Evolutionary conservation across 2,113 vertebrate species (phyloP), one percentile per base, ranked within the genome.

Genomic region (Salvator merianae): DNA sequence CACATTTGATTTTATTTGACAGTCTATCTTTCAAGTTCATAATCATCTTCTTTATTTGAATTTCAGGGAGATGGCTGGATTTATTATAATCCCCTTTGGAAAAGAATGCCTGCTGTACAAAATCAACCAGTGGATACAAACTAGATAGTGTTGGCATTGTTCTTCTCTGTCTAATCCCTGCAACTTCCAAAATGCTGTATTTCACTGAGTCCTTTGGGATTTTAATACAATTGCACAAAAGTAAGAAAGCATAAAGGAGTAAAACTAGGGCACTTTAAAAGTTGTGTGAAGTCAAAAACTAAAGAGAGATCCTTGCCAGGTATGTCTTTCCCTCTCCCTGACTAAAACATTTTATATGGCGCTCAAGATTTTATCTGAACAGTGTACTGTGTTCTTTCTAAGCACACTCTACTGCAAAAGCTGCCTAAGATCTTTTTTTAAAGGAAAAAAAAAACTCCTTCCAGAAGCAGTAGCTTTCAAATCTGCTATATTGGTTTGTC

Each of bases 51-150:
- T 94, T 63, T 89, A 1, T 73, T 94, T 82, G 9, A 55, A 86
- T 95, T 93, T 32, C 95, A 99, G 98, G 98, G 98, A 70, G 98
- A 99, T 77, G 97, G 97, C 91, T 99, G 98, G 98, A 87, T 97
- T 87, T 99, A 99, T 95, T 94, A 98, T 90, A 98, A 98, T 91
- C 97, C 98, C 7, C 97, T 99, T 66, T 99, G 98, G 98, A 99
- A 98, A 97, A 83, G 84, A 91, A n/a, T 87, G 92, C 91, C 94
- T 94, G 77, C 90, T 1, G 55, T 53, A 40, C 94, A 92, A 95
- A 94, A 79, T 93, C 95, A 91, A 86, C 93, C 92, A 94, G 93
- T 16, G 89, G 94, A 97, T 85, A 65, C 26, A 72, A 80, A 87
- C 78, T 93, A 73, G 88, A 89, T 89, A n/a, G 88, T 89, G 72